Base-by-base conservation (phyloP, 1,140 invertebrate genomes). In the Hypsibius dujardini region DNA sequence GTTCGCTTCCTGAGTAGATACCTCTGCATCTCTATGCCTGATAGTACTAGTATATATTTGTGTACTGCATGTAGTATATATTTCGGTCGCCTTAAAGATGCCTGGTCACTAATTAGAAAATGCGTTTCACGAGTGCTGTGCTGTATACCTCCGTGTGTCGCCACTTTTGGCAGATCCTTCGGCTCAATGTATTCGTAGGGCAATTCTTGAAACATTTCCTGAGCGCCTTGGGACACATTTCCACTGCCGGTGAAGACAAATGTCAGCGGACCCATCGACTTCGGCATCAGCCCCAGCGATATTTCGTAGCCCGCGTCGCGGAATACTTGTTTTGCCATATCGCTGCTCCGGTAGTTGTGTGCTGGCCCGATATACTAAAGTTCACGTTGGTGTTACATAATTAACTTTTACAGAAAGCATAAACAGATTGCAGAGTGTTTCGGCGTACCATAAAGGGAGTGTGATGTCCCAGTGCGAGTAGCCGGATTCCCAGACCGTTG, bases 251-350 rank as follows among this genome's bases (percentile, higher is more conserved):
- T 98, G 77, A 99, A 98, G 1, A 98, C 88, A 81, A 98, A 96
- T 0, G 92, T 96, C 1, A 99, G 80, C 0, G 96, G 95, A 0
- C 95, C 96, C 71, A 99, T 87, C 0, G 95, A 98, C 78, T 92
- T 91, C 14, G 96, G 96, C 91, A 99, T 92, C 81, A 93, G 88
- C 15, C 92, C 94, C 47, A 98, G 80, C 0, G 95, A 87, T 59
- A 99, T 95, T 82, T 98, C 95, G 78, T 99, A 99, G 0, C 95
- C 96, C 47, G 91, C 91, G 79, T 98, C 96, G 69, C 96, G 80
- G 14, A 98, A 90, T 0, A 94, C 92, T 81, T 98, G 95, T 46
- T 90, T 84, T 0, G 95, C 95, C 90, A 96, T 96, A 72, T 92
- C 92, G 0, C 90, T 95, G 78, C 93, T 95, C 42, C 93, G 83